A percentile compares a stretch with the other conserved stretches of the same genome.
phyloP scores from a whole-genome alignment of 1,140 invertebrate species.

The Zaprionus africanus region DNA sequence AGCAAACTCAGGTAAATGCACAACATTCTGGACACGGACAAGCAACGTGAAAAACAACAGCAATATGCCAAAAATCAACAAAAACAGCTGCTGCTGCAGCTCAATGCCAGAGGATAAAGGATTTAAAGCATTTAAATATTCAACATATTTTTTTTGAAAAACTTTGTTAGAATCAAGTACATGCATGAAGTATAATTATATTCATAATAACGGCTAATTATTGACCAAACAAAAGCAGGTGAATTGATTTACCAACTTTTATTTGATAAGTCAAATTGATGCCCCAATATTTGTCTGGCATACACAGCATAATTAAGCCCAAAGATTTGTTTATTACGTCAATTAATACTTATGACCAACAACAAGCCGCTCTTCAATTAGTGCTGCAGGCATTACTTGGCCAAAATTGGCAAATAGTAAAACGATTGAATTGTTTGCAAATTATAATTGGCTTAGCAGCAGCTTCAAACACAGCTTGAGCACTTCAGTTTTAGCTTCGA shows the following conservation, averaged over 20 bases:
- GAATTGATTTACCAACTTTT: background rate
- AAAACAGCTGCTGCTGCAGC: slow-evolving; percentile 20
- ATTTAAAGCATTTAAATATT: background rate
- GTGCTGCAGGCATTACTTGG: background rate
- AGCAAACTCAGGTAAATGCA: slow-evolving; percentile 31
- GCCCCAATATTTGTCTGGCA: background rate
- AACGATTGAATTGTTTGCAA: slow-evolving; percentile 19
- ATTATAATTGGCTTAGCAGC: slow-evolving; percentile 32
- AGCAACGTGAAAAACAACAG: slow-evolving; percentile 32
- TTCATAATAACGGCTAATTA: slow-evolving; percentile 5
- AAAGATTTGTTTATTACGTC: slow-evolving; percentile 19
- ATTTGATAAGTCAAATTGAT: slow-evolving; percentile 5
- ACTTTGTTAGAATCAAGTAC: background rate
- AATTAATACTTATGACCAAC: slow-evolving; percentile 20
- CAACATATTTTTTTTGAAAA: background rate
- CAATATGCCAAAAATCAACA: slow-evolving; percentile 49
- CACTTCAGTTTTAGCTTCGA: background rate
- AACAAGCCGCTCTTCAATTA: slow-evolving; percentile 22
- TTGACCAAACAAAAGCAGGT: background rate
- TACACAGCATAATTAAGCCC: background rate
- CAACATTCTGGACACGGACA: slow-evolving; percentile 4
- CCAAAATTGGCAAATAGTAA: slow-evolving; percentile 3
- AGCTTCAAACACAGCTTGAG: background rate
- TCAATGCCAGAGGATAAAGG: slow-evolving; percentile 3
- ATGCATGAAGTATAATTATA: slow-evolving; percentile 20